phyloP scores from a whole-genome alignment of 2,888 invertebrate species.

The Agrenia bidenticulata region DNA sequence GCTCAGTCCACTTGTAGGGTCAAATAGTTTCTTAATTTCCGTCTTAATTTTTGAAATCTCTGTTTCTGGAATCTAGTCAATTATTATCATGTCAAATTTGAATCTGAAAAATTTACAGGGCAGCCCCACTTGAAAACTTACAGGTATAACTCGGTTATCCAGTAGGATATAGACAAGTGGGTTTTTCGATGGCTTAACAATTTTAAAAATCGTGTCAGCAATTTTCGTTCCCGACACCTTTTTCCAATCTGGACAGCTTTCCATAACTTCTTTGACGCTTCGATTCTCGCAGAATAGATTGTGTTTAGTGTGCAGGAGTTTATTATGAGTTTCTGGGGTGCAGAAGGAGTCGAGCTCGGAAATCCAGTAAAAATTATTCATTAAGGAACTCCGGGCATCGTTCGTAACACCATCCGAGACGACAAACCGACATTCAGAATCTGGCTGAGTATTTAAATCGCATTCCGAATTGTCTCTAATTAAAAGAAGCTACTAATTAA shows the following conservation, averaged over 20 bases:
- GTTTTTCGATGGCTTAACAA: not conserved
- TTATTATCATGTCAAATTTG: no score
- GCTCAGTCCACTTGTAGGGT: not conserved
- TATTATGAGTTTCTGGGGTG: constrained; percentile 12
- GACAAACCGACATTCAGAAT: constrained; percentile 8
- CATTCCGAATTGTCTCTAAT: not conserved
- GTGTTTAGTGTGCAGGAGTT: constrained; percentile 2
- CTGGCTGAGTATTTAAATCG: not conserved
- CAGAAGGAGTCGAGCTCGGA: constrained; percentile 17
- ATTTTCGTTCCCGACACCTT: not conserved
- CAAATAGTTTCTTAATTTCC: not conserved
- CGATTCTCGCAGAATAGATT: constrained; percentile 12
- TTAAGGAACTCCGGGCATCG: constrained; percentile 1
- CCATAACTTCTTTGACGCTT: constrained; percentile 16
- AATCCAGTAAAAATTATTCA: constrained; percentile 14
- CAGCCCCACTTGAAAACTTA: not conserved
- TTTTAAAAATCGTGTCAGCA: not conserved
- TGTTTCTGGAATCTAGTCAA: not conserved
- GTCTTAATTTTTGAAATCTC: not conserved
- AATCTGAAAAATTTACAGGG: constrained; percentile 4
- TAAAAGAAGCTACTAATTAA: constrained; percentile 1
- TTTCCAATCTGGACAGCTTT: not conserved
- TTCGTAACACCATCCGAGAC: not conserved
- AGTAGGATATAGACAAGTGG: constrained; percentile 13
- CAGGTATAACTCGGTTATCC: not conserved